Evolutionary conservation across 2,113 vertebrate genomes (phyloP), one percentile per base, ranked within the genome.

Genomic region (Proterorhinus semilunaris): DNA sequence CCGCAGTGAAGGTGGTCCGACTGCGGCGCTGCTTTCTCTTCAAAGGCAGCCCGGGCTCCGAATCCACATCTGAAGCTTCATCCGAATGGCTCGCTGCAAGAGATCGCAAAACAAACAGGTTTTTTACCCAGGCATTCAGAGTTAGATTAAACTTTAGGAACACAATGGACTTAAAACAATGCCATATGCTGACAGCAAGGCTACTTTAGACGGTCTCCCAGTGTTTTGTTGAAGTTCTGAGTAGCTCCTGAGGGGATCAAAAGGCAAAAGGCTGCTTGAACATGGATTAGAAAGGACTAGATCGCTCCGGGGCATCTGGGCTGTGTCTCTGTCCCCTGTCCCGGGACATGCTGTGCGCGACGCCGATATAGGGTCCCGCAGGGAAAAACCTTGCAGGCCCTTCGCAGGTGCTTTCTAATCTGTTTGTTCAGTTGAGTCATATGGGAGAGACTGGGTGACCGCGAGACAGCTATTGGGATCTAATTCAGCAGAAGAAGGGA

Each of bases 1-100:
- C 98, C 0, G 98, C 96, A 0, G 97, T 98, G 88, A 99, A 99
- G 50, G 98, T 99, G 66, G 98, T 99, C 15, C 98, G 93, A 76
- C 97, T 98, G 44, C 98, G 93, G 0, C 98, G 94, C 84, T 99
- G 98, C 86, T 99, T 99, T 86, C 98, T 93, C 91, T 99, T 98
- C 10, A 99, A 86, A 0, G 98, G 98, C 55, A 99, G 90, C 42
- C 98, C 98, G 4, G 97, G 98, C 87, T 99, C 98, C 0, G 98
- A 99, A 88, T 99, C 98, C 0, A 99, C 97, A 65, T 99, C 98
- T 0, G 97, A 99, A 45, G 95, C 96, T 88, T 99, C 98, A 6
- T 99, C 98, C 0, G 97, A 99, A 53, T 98, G 96, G 65, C 95
- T 95, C 43, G 96, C 97, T 89, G 88, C 43, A 81, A 65, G 68